These are phyloP conservation scores for Scaptodrosophila lebanonensis DNA, from an alignment of 1,140 invertebrate species.

Conservation along the genomic window DNA sequence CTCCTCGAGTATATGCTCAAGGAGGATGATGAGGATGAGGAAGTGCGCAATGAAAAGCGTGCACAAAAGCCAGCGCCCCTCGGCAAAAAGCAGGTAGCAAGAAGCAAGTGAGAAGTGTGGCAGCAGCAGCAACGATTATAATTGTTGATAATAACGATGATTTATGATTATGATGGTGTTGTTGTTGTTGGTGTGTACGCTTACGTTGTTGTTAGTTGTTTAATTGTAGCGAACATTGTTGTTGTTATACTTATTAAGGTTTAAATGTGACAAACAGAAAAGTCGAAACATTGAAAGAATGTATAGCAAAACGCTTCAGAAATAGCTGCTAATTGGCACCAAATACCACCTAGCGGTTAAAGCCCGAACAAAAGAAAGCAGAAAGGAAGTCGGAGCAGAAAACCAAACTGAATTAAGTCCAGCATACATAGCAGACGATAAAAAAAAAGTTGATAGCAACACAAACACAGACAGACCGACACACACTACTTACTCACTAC, in stretches of 20 bases:
- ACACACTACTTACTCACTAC: conserved; percentile 17
- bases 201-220: conserved; percentile 75
- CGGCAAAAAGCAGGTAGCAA: conserved; percentile 23
- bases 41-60: conserved; percentile 14
- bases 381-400: conserved; percentile 6
- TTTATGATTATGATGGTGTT: conserved; percentile 10
- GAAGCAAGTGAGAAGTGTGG: conserved; percentile 26
- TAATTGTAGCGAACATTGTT: conserved; percentile 74
- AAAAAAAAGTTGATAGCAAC: no score
- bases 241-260: conserved; percentile 66
- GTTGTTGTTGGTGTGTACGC: conserved; percentile 52
- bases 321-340: conserved; percentile 45
- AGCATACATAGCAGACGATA: no score
- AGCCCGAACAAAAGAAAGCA: conserved; percentile 1
- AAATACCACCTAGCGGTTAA: conserved; percentile 36
- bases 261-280: conserved; percentile 63
- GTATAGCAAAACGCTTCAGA: conserved; percentile 65
- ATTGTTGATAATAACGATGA: background rate
- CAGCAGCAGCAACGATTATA: conserved; percentile 7
- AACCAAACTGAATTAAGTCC: no score
- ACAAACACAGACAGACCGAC: conserved; percentile 14
- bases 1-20: conserved; percentile 64
- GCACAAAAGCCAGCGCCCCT: conserved; percentile 10
- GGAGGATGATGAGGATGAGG: conserved; percentile 39
- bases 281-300: conserved; percentile 15